Evolutionary conservation across 2,797 vertebrate genomes (phyloP).

Genomic region (Potorous gilbertii): DNA sequence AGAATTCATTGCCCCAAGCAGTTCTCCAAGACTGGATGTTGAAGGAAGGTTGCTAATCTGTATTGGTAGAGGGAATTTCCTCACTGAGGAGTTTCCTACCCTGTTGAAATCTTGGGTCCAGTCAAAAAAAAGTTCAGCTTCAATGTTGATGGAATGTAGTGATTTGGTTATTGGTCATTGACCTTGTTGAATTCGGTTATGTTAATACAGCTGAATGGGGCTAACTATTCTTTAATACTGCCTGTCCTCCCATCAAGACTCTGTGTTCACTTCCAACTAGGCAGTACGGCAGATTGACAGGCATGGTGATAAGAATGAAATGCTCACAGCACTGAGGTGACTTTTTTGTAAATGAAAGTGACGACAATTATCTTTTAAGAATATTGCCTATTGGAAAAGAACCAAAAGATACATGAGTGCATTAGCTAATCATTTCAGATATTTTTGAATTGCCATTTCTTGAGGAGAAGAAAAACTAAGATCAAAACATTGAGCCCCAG

Average conservation of each 20-base stretch:
- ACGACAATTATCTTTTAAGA: slow-evolving; percentile 23
- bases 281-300: neutral
- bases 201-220: neutral
- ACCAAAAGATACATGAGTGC: slow-evolving; percentile 44
- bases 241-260: neutral
- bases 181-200: neutral
- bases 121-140: neutral
- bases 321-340: neutral
- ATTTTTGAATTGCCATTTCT: slow-evolving; percentile 66
- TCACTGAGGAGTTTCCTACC: neutral
- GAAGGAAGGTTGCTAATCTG: neutral
- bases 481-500: slow-evolving; percentile 40
- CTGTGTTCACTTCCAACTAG: neutral
- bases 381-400: slow-evolving; percentile 39
- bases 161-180: neutral
- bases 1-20: neutral
- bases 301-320: neutral
- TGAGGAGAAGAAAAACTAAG: slow-evolving; percentile 57
- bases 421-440: slow-evolving; percentile 70
- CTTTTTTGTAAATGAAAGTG: neutral
- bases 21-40: neutral
- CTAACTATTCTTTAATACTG: neutral
- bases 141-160: neutral
- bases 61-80: neutral
- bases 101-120: neutral